Evolutionary conservation across 2,888 invertebrate species (phyloP), one percentile per base, ranked within the genome.

Genomic region (Sphaeridia pumilis): DNA sequence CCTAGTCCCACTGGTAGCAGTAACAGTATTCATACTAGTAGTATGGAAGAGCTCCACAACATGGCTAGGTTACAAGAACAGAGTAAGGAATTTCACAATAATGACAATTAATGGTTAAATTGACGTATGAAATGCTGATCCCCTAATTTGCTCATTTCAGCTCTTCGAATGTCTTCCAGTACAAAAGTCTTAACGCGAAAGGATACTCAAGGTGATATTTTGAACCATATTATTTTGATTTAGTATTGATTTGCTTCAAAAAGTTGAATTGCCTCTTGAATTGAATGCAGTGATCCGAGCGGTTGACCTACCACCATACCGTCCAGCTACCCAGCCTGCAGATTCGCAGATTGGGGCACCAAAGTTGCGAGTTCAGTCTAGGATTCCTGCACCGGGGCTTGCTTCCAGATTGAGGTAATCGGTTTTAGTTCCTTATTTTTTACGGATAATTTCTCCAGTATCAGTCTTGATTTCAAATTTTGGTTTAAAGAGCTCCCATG

Each of bases 1-100:
- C 52, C 52, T 25, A 52, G 52, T 46, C 52, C 52, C 10, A 52
- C 52, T 12, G 52, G 52, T 24, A 52, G 52, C 31, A 52, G 46
- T 26, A 52, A 46, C 31, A 52, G 52, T 47, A 52, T 52, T 52
- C 52, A 52, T 34, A 52, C 41, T 21, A 52, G 46, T 24, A 52
- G 52, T 42, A 52, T 52, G 52, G 52, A 52, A 42, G 52, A 52
- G 34, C 41, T 52, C 21, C 52, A 52, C 24, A 46, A 46, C 25
- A 41, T 52, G 26, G 52, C 52, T 17, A 28, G 52, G n/a, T 42
- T 42, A 17, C 52, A 52, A 38, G 52, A 52, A 28, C 52, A 52
- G 43, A 43, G 46, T 51, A 45, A 10, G 25, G 12, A 17, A 7
- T 41, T 41, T 41, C 7, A 24, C 26, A 27, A 17, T 24, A 7